Percentiles rank a stretch among this genome's conserved stretches.
Conservation (phyloP, 2,113 vertebrate species). For the Eptatretus burgeri region DNA sequence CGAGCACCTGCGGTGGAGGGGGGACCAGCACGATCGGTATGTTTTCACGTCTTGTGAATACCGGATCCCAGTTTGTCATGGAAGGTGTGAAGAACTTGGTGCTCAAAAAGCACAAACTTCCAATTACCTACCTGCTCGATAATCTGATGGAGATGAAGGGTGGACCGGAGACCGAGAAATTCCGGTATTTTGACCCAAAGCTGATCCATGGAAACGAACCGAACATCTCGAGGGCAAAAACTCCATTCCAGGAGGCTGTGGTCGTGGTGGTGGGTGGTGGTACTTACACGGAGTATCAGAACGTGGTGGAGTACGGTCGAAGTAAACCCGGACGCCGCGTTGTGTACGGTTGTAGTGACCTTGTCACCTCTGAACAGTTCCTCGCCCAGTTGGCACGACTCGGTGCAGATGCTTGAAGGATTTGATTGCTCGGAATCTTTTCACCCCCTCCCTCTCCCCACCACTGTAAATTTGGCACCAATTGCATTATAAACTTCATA, state of each 20-base stretch:
- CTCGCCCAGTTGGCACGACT: too few species aligned
- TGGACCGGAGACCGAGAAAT: conserved; percentile 63
- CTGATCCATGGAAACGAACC: conserved; percentile 63
- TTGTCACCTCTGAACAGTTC: too few species aligned
- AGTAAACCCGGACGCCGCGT: too few species aligned
- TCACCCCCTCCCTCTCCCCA: too few species aligned
- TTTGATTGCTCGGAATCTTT: too few species aligned
- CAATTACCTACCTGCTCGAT: conserved; percentile 58
- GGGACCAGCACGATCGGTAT: conserved; percentile 21
- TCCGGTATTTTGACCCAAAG: conserved; percentile 92
- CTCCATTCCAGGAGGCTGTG: conserved; percentile 32
- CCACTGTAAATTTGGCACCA: too few species aligned
- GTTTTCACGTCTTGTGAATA: conserved; percentile 87
- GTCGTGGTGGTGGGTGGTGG: conserved; percentile 87
- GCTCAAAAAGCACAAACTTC: conserved; percentile 71
- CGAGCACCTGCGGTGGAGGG: not conserved
- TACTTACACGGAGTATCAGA: conserved; percentile 96
- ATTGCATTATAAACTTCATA: too few species aligned
- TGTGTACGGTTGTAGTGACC: too few species aligned
- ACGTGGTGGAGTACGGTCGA: conserved; percentile 47
- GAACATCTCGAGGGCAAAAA: not conserved
- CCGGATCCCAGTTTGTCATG: conserved; percentile 91
- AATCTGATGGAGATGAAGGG: conserved; percentile 84
- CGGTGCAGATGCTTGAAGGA: too few species aligned
- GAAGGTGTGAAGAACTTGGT: conserved; percentile 97